These are phyloP conservation scores for Orientallactaga bullata DNA, from an alignment of 2,113 vertebrate species.

Conservation along the genomic window DNA sequence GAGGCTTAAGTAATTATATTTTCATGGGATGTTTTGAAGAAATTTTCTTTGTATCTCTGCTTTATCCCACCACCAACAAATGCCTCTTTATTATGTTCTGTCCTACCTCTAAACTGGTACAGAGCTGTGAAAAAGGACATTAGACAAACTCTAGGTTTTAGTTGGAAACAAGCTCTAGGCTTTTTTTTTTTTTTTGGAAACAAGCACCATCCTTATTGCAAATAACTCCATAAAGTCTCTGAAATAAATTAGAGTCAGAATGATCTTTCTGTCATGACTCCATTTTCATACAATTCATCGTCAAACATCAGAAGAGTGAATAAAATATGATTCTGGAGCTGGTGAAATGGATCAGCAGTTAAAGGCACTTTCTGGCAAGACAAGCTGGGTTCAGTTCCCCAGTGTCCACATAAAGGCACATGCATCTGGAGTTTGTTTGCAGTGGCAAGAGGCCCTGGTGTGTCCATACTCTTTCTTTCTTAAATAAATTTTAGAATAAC, in stretches of 20 bases:
- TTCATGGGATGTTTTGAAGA: not conserved
- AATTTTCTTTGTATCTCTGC: not conserved
- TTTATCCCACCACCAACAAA: not conserved
- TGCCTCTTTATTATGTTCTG: not conserved
- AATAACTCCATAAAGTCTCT: slow-evolving; percentile 56
- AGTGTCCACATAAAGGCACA: too few species aligned
- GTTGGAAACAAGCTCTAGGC: not conserved
- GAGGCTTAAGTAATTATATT: not conserved
- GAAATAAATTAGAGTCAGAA: slow-evolving; percentile 71
- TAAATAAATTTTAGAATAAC: too few species aligned
- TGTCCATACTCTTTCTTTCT: too few species aligned
- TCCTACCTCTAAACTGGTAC: not conserved
- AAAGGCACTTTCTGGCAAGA: too few species aligned
- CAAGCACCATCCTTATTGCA: slow-evolving; percentile 45
- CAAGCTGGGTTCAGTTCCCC: too few species aligned
- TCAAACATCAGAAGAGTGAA: slow-evolving; percentile 59
- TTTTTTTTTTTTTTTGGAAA: slow-evolving; percentile 35
- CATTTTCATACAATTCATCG: slow-evolving; percentile 63
- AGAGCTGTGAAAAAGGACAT: slow-evolving; percentile 7
- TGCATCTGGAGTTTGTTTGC: too few species aligned
- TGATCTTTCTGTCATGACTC: slow-evolving; percentile 67
- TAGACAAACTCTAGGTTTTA: slow-evolving; percentile 21
- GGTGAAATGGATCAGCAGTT: too few species aligned
- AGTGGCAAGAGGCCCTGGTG: too few species aligned
- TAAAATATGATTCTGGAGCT: slow-evolving; percentile 56